A percentile compares a stretch with the other conserved stretches of the same genome.
Evolutionary conservation across 2,888 invertebrate species (phyloP).

Genomic region (Drosophila nr. medialis): DNA sequence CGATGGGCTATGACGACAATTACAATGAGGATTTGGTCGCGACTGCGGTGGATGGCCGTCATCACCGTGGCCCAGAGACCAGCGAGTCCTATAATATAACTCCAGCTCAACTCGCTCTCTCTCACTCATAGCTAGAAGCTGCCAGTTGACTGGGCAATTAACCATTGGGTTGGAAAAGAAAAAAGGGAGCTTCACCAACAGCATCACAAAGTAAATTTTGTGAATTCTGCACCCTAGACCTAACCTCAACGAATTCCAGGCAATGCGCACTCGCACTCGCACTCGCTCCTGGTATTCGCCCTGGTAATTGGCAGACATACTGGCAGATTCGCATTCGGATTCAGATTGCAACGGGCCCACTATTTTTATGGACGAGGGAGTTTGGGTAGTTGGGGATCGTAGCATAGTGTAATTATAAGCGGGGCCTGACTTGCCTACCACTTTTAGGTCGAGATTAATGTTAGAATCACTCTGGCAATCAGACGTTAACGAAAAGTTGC

Average conservation of each 20-base stretch:
- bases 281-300: constrained; percentile 37
- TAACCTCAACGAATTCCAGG: constrained; percentile 18
- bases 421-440: not conserved
- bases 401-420: not conserved
- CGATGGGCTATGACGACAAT: constrained; percentile 61
- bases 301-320: constrained; percentile 55
- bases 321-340: constrained; percentile 42
- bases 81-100: constrained; percentile 12
- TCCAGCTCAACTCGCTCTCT: constrained; percentile 24
- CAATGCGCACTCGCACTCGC: constrained; percentile 27
- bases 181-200: constrained; percentile 69
- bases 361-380: not conserved
- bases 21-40: constrained; percentile 64
- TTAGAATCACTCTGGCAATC: not conserved
- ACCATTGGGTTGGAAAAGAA: constrained; percentile 77
- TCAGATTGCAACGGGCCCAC: constrained; percentile 22
- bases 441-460: not conserved
- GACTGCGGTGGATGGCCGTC: constrained; percentile 67
- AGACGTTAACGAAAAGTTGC: not conserved
- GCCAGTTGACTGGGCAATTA: constrained; percentile 81
- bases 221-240: constrained; percentile 52
- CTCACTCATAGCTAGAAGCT: constrained; percentile 42
- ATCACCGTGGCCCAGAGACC: constrained; percentile 35
- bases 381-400: not conserved
- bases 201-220: constrained; percentile 54